Percentiles rank a stretch among this genome's conserved stretches.
phyloP scores from a whole-genome alignment of 2,888 invertebrate genomes.

The Protodeltote pygarga region DNA sequence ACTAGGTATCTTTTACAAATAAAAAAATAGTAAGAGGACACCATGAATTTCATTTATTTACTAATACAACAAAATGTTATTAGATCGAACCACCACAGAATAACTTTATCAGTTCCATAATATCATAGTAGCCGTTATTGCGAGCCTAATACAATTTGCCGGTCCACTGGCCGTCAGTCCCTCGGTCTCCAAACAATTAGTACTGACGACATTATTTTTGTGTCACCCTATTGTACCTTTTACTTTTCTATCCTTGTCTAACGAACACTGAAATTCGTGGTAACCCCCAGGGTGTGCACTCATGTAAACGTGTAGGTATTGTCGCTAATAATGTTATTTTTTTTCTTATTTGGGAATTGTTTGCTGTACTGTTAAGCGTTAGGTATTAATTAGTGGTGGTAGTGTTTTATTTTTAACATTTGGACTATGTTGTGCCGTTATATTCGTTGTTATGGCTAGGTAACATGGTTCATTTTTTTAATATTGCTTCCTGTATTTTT shows the following conservation, averaged over 20 bases:
- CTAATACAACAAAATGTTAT: no score
- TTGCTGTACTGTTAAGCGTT: conserved; percentile 1
- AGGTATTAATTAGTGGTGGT: neutral
- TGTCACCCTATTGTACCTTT: conserved; percentile 69
- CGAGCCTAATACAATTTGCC: conserved; percentile 80
- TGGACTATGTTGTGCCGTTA: no score
- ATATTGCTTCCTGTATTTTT: no score
- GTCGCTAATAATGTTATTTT: conserved; percentile 28
- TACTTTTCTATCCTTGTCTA: conserved; percentile 62
- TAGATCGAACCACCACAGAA: conserved; percentile 12
- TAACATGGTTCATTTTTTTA: no score
- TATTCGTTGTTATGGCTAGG: no score
- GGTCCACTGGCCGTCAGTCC: conserved; percentile 70
- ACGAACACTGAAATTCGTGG: conserved; percentile 62
- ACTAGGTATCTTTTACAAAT: no score
- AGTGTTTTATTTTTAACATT: no score
- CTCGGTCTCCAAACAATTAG: conserved; percentile 83
- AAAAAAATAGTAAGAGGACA: no score
- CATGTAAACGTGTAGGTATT: conserved; percentile 46
- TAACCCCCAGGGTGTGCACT: conserved; percentile 45
- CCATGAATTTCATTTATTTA: no score
- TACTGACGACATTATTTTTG: conserved; percentile 78
- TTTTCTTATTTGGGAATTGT: conserved; percentile 1
- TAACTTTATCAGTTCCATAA: conserved; percentile 37
- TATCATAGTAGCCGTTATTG: conserved; percentile 59